Evolutionary conservation across 2,113 vertebrate genomes (phyloP), one percentile per base, ranked within the genome.

Genomic region (Mesocricetus auratus): DNA sequence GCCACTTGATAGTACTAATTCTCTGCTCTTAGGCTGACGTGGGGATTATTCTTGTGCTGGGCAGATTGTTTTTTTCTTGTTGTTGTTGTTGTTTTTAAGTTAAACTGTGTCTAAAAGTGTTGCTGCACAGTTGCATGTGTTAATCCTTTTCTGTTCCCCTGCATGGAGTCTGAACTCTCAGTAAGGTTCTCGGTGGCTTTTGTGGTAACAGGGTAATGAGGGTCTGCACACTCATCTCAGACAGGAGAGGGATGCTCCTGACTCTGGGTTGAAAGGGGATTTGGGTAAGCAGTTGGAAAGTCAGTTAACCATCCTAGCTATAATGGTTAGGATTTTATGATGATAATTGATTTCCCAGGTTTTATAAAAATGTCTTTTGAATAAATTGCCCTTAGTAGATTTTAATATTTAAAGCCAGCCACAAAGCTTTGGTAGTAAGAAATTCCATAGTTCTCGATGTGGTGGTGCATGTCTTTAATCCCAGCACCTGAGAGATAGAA

Each of bases 61-160:
- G 97, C 91, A 98, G 98, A 97, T 96, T 97, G 60, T 22, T 22
- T 2, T 60, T 60, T 60, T 17, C 97, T 97, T 98, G 64, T 90
- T 69, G 79, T 96, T 26, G 47, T 75, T 89, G 50, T 73, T 53
- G 97, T 97, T 86, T 81, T 74, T 31, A 58, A 94, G 95, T 95
- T 98, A 98, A 97, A 97, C 93, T 96, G 97, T 97, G 91, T 98
- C 98, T 98, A 96, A 97, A 98, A 98, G 98, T 97, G 97, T 98
- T 98, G 98, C 98, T 99, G 98, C 98, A 98, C 98, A 98, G 98
- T 98, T 98, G 99, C 99, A 99, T 99, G 99, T 99, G 98, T 99
- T 99, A 98, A 99, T 98, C 98, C 98, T 97, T 96, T 97, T 97
- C 98, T 97, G 96, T 98, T 95, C 98, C 98, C 98, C 99, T 99